These are phyloP conservation scores for Phasia obesa DNA, from an alignment of 2,888 invertebrate genomes.

Conservation along the genomic window DNA sequence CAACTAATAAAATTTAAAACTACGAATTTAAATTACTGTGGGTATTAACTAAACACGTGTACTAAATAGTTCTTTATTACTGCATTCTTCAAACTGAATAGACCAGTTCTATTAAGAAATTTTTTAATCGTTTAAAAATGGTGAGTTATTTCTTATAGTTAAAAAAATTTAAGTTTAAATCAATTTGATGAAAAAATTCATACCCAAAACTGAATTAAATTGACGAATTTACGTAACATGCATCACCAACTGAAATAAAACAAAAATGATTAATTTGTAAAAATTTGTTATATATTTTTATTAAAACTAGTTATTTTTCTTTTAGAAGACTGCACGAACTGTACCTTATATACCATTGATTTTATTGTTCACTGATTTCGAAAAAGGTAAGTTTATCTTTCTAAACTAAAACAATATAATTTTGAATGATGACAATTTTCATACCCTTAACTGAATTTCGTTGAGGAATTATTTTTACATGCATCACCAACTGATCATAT, in stretches of 20 bases:
- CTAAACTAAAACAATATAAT: no score
- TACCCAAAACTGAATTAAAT: slow-evolving; percentile 71
- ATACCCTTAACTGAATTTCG: slow-evolving; percentile 72
- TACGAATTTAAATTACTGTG: slow-evolving; percentile 10
- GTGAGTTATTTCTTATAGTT: slow-evolving; percentile 26
- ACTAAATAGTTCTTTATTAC: background rate
- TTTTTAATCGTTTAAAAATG: background rate
- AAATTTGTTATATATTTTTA: background rate
- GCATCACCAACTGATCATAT: slow-evolving; percentile 77
- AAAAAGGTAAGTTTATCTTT: slow-evolving; percentile 36
- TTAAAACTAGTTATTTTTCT: background rate
- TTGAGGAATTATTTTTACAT: slow-evolving; percentile 74
- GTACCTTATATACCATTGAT: no score
- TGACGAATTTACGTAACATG: slow-evolving; percentile 74
- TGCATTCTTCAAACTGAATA: background rate
- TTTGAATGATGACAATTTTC: slow-evolving; percentile 73
- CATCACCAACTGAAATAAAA: slow-evolving; percentile 76
- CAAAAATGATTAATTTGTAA: background rate
- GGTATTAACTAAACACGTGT: slow-evolving; percentile 20
- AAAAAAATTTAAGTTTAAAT: no score
- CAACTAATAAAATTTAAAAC: background rate
- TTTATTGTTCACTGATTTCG: background rate
- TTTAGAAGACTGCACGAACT: background rate
- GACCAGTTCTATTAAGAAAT: no score
- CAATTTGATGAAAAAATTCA: slow-evolving; percentile 73